A percentile compares a stretch with the other conserved stretches of the same genome.
Evolutionary conservation across 2,888 invertebrate species (phyloP).

Genomic region (Lochmaea capreae): DNA sequence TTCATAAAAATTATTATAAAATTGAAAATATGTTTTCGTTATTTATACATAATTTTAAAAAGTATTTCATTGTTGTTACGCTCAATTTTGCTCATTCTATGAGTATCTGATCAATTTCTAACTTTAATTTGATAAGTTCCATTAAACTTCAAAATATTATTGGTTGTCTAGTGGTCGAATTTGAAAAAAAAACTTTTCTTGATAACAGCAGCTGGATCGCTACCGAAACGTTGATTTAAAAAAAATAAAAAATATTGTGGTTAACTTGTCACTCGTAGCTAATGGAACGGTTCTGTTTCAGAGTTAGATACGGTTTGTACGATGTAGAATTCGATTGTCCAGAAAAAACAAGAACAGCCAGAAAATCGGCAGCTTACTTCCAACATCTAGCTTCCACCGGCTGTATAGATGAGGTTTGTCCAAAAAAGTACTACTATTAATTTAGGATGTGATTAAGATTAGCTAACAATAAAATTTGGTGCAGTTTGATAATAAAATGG

Average conservation of each 20-base stretch:
- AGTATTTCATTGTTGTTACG: too few species aligned
- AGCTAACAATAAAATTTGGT: background rate
- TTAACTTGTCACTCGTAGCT: background rate
- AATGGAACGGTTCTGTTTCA: background rate
- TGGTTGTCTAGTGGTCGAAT: too few species aligned
- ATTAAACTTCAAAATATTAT: too few species aligned
- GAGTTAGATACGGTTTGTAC: slow-evolving; percentile 18
- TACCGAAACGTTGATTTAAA: too few species aligned
- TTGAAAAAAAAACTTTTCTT: too few species aligned
- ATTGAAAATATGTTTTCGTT: too few species aligned
- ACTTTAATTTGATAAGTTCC: too few species aligned
- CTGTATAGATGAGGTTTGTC: slow-evolving; percentile 16
- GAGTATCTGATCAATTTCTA: too few species aligned
- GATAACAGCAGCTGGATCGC: too few species aligned
- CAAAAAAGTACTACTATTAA: background rate
- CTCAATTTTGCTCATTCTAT: too few species aligned
- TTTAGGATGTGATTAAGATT: background rate
- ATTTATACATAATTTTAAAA: too few species aligned
- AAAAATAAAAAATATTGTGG: background rate
- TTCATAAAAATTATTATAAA: too few species aligned
- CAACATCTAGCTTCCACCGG: slow-evolving; percentile 11
- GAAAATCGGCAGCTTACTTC: slow-evolving; percentile 20
- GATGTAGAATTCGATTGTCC: slow-evolving; percentile 23
- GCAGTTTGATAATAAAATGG: background rate
- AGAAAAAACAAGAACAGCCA: slow-evolving; percentile 17